phyloP scores from a whole-genome alignment of 2,888 invertebrate species.

The Lithosia quadra region DNA sequence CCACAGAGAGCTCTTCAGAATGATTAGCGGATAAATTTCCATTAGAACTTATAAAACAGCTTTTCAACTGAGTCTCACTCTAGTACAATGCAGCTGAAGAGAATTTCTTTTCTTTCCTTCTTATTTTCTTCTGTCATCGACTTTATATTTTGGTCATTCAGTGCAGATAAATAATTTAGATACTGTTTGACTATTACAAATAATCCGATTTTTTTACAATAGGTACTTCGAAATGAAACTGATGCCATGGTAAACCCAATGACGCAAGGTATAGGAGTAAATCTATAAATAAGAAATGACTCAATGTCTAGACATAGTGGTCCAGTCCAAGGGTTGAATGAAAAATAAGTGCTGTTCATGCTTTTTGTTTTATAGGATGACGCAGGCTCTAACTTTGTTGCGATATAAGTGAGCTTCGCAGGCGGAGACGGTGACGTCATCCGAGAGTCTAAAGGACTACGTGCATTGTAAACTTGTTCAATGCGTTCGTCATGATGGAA shows the following conservation, averaged over 20 bases:
- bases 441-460: constrained; percentile 19
- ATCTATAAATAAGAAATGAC: constrained; percentile 47
- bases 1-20: too few relatives aligned
- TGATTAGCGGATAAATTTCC: too few relatives aligned
- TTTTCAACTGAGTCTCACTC: too few relatives aligned
- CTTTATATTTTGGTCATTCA: background rate
- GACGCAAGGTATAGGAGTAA: constrained; percentile 9
- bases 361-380: constrained; percentile 51
- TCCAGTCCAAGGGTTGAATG: constrained; percentile 67
- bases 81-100: too few relatives aligned
- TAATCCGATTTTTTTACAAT: background rate
- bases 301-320: constrained; percentile 54
- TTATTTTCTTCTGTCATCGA: too few relatives aligned
- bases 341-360: constrained; percentile 57
- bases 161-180: background rate
- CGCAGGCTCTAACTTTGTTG: constrained; percentile 39
- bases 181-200: background rate
- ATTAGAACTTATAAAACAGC: too few relatives aligned
- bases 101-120: background rate
- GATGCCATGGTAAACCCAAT: background rate
- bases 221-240: background rate
- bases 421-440: constrained; percentile 39
- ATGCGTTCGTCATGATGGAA: constrained; percentile 17
- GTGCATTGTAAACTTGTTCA: constrained; percentile 16
- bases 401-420: constrained; percentile 33